Conservation (phyloP, 2,113 vertebrate genomes). For the Polypterus senegalus region DNA sequence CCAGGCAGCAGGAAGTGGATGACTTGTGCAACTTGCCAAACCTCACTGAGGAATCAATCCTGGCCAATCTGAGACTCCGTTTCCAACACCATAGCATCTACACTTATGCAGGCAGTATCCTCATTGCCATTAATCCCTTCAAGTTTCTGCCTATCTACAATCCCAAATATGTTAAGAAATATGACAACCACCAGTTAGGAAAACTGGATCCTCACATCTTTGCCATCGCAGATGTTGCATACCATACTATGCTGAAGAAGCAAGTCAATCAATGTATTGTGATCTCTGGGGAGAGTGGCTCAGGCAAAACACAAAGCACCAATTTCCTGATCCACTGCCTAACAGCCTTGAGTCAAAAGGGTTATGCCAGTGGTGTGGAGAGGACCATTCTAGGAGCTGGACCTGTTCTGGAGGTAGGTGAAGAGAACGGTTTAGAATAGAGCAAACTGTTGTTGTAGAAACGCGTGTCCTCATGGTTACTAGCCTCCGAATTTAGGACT, state of each 20-base stretch:
- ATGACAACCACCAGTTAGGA: constrained; percentile 81
- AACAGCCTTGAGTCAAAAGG: constrained; percentile 83
- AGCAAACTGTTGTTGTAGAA: background rate
- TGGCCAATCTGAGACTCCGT: constrained; percentile 60
- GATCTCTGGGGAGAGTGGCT: constrained; percentile 83
- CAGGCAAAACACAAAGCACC: constrained; percentile 89
- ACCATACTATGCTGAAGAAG: constrained; percentile 72
- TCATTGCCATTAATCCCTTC: constrained; percentile 86
- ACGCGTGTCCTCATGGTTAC: too few species aligned
- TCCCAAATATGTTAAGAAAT: constrained; percentile 86
- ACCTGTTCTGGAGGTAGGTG: constrained; percentile 80
- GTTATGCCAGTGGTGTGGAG: constrained; percentile 70
- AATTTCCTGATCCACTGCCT: constrained; percentile 91
- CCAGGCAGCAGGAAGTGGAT: constrained; percentile 61
- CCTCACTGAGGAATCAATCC: constrained; percentile 57
- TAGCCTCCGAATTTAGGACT: too few species aligned
- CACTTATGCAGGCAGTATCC: constrained; percentile 75
- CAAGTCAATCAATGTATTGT: constrained; percentile 78
- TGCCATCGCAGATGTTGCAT: constrained; percentile 75
- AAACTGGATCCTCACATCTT: constrained; percentile 85
- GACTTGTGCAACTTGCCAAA: constrained; percentile 74
- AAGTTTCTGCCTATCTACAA: constrained; percentile 89
- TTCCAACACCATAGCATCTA: constrained; percentile 79
- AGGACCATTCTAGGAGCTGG: constrained; percentile 83
- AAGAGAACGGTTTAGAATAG: background rate